These are phyloP conservation scores for Agonopterix heracliana DNA, from an alignment of 2,888 invertebrate species.

Conservation along the genomic window DNA sequence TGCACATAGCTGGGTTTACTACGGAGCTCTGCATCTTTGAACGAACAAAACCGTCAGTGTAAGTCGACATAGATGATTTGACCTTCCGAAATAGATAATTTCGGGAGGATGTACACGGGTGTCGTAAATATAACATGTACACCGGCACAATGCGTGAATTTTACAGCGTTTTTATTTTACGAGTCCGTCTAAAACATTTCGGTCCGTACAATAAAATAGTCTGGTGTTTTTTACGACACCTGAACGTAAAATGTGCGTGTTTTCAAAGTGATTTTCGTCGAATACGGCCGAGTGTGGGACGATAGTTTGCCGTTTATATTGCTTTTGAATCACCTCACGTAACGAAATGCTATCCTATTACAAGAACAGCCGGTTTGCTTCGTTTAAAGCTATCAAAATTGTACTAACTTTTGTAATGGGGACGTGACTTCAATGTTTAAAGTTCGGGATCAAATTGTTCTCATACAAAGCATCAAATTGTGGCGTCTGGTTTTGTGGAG, in stretches of 20 bases:
- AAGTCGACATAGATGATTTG: constrained; percentile 14
- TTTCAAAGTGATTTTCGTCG: constrained; percentile 53
- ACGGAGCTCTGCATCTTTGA: background rate
- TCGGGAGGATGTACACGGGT: constrained; percentile 24
- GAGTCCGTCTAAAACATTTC: constrained; percentile 61
- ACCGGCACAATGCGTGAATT: constrained; percentile 59
- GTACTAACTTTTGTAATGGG: constrained; percentile 24
- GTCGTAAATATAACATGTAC: constrained; percentile 29
- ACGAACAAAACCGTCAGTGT: constrained; percentile 10
- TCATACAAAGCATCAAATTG: constrained; percentile 2
- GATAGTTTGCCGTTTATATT: constrained; percentile 25
- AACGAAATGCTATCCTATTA: constrained; percentile 12
- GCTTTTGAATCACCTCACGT: constrained; percentile 19
- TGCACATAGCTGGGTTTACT: background rate
- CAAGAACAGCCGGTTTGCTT: constrained; percentile 13
- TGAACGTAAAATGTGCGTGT: constrained; percentile 45
- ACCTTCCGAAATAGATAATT: constrained; percentile 37
- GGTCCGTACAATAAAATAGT: constrained; percentile 60
- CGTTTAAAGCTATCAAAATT: constrained; percentile 28
- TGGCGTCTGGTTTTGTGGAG: background rate
- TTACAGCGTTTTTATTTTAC: constrained; percentile 68
- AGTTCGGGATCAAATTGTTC: constrained; percentile 2
- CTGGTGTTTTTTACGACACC: constrained; percentile 57
- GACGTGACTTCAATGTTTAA: constrained; percentile 19
- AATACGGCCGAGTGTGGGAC: constrained; percentile 26